Evolutionary conservation across 1,140 invertebrate genomes (phyloP).

Genomic region (Orchestia grillus): DNA sequence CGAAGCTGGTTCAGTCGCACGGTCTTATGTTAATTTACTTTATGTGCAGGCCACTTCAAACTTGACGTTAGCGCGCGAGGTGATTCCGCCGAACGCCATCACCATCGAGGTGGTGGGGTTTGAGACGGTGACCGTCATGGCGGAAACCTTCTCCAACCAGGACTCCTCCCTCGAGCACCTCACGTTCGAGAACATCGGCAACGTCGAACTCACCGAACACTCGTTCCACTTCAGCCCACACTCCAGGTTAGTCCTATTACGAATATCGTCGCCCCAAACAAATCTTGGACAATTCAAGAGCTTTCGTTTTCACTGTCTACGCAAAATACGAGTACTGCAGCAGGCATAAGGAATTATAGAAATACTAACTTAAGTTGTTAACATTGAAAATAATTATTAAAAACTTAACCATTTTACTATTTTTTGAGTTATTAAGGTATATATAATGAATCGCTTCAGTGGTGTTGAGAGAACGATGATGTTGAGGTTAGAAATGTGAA

Average conservation of each 20-base stretch:
- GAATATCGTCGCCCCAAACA: neutral
- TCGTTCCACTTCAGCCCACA: conserved; percentile 31
- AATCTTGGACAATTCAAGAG: neutral
- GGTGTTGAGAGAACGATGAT: no score
- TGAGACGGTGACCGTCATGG: neutral
- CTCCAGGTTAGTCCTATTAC: neutral
- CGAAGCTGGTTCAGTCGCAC: neutral
- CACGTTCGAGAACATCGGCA: neutral
- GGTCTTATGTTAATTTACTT: neutral
- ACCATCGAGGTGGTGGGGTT: neutral
- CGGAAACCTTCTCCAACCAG: conserved; percentile 30
- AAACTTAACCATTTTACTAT: no score
- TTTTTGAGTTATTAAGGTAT: no score
- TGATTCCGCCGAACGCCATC: neutral
- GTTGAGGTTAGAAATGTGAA: no score
- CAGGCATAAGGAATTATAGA: neutral
- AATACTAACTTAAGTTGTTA: neutral
- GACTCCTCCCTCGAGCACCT: conserved; percentile 9
- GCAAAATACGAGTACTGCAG: neutral
- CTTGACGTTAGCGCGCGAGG: neutral
- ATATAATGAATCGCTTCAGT: no score
- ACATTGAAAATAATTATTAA: no score
- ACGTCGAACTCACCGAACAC: neutral
- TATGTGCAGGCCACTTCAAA: neutral
- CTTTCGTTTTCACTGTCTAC: neutral